Conservation (phyloP, 1,140 invertebrate genomes). For the Sycophaga agraensis region DNA sequence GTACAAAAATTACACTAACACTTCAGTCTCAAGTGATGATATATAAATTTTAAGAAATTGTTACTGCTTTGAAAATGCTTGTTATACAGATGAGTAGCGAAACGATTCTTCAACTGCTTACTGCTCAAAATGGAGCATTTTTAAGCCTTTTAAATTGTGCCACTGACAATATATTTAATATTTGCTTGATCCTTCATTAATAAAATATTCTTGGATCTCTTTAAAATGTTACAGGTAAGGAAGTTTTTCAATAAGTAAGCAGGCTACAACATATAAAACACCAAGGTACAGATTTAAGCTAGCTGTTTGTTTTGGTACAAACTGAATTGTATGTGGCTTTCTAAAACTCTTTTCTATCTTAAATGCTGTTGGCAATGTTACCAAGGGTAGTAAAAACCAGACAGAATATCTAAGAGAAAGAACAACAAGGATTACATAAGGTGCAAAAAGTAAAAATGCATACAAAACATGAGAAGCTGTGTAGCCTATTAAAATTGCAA, state of each 20-base stretch:
- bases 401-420: constrained; percentile 78
- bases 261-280: constrained; percentile 82
- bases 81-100: neutral
- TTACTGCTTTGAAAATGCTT: neutral
- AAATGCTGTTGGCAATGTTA: constrained; percentile 86
- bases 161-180: neutral
- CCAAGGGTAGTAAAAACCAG: constrained; percentile 85
- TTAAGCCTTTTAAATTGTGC: constrained; percentile 12
- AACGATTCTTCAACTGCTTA: neutral
- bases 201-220: neutral
- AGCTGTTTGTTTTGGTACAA: constrained; percentile 84
- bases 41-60: constrained; percentile 4
- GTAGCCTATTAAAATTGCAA: constrained; percentile 90
- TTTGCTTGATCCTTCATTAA: too few relatives aligned
- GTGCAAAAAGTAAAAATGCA: constrained; percentile 85
- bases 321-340: constrained; percentile 71
- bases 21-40: constrained; percentile 6
- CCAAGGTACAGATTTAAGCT: constrained; percentile 90
- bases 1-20: constrained; percentile 24
- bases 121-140: constrained; percentile 6
- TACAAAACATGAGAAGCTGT: constrained; percentile 89
- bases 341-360: constrained; percentile 88
- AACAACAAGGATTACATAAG: constrained; percentile 87
- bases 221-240: constrained; percentile 44
- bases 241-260: constrained; percentile 55